Evolutionary conservation across 2,113 vertebrate genomes (phyloP).

Genomic region (Thunnus maccoyii): DNA sequence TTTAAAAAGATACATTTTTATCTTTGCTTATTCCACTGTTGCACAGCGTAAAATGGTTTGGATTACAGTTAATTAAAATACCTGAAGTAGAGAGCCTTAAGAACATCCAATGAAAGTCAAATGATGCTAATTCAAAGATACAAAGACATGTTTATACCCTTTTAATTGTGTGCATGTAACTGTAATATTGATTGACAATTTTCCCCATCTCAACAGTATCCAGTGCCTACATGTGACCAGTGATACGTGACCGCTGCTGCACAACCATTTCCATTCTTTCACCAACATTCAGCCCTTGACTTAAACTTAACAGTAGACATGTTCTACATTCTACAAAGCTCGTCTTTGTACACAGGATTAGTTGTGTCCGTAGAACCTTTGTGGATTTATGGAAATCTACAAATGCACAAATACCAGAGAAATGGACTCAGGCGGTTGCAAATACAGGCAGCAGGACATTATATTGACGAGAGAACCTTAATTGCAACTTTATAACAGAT

Average conservation of each 20-base stretch:
- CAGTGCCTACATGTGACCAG: constrained; percentile 11
- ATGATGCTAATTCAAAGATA: background rate
- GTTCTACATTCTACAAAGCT: constrained; percentile 46
- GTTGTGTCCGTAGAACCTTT: constrained; percentile 12
- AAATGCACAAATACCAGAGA: constrained; percentile 22
- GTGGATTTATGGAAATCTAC: constrained; percentile 53
- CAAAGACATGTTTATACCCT: background rate
- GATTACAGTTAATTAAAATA: background rate
- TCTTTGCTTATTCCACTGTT: background rate
- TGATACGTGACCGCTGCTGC: constrained; percentile 26
- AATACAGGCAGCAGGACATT: constrained; percentile 2
- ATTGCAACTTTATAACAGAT: constrained; percentile 28
- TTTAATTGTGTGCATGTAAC: background rate
- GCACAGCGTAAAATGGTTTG: background rate
- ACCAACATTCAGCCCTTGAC: background rate
- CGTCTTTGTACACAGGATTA: constrained; percentile 64
- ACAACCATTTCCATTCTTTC: constrained; percentile 10
- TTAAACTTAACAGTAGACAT: constrained; percentile 2
- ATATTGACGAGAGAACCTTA: background rate
- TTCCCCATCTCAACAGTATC: background rate
- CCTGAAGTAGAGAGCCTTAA: background rate
- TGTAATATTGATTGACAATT: background rate
- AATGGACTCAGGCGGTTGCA: background rate
- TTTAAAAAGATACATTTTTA: too few relatives aligned
- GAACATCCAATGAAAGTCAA: background rate